Evolutionary conservation across 2,888 invertebrate species (phyloP), one percentile per base, ranked within the genome.

Genomic region (Aphodius sticticus): DNA sequence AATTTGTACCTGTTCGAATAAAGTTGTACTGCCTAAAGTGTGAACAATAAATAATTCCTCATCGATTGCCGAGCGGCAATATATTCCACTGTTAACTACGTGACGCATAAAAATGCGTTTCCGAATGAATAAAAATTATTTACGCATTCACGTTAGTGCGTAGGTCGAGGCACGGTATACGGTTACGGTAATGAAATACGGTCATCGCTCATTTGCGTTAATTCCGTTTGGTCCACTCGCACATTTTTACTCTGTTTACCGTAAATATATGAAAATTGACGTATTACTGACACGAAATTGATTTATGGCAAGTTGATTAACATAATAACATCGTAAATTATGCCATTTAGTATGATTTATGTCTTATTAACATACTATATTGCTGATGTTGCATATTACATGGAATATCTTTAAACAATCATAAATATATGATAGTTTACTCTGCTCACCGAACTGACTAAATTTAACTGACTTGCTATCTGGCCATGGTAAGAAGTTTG

Each of bases 11-110:
- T 37, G 74, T 74, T 74, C 74, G 74, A 36, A 74, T 74, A 74
- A 74, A 74, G 74, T 74, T 74, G 74, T 74, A 74, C 74, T 36
- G 74, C 74, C 74, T 74, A 74, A 74, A 74, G 74, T 74, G 74
- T 74, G 74, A 26, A 26, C 74, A 37, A 74, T 74, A 74, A 74
- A 74, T 74, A 74, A 74, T 74, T 74, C 74, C 12, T 15, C 35
- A 36, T 16, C 35, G 74, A 35, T 71, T 71, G 53, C 7, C 53
- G 9, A 53, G 53, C 26, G 53, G 53, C 53, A 53, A 53, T 53
- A 53, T 53, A 53, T 53, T 53, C 53, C 53, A 53, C 74, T 74
- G 74, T 74, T 74, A 74, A 74, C 74, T 35, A 74, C 74, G 36
- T 37, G 74, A 74, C 74, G 36, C 36, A 36, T 74, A 74, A 74